Evolutionary conservation across 53 echinoderm and acorn worm species (phyloP).

Genomic region (Arbacia lixula): DNA sequence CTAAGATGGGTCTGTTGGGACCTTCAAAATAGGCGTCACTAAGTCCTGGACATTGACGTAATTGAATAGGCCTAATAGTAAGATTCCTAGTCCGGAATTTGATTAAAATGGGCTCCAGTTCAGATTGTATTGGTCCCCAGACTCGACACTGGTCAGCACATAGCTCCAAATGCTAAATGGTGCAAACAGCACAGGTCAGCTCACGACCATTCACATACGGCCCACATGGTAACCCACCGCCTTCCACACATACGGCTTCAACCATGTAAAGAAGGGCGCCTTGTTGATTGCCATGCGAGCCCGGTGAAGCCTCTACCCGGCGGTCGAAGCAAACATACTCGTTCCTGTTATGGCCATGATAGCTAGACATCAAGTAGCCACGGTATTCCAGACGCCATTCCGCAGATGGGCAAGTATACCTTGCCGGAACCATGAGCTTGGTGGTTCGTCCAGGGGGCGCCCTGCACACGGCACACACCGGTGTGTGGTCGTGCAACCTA

Average conservation of each 20-base stretch:
- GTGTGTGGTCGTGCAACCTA: slow-evolving; percentile 27
- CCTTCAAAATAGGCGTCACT: too few species aligned
- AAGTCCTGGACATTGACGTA: too few species aligned
- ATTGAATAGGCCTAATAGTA: too few species aligned
- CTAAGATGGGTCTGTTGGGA: too few species aligned
- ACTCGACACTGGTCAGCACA: too few species aligned
- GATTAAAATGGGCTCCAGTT: too few species aligned
- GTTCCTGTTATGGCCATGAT: background rate
- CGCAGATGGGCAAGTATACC: slow-evolving; percentile 59
- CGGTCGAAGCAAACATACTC: slow-evolving; percentile 63
- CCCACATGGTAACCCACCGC: slow-evolving; percentile 54
- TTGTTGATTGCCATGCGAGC: slow-evolving; percentile 18
- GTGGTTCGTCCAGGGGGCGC: slow-evolving; percentile 44
- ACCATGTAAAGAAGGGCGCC: slow-evolving; percentile 42
- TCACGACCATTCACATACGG: slow-evolving; percentile 59
- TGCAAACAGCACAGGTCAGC: slow-evolving; percentile 68
- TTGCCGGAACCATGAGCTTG: slow-evolving; percentile 68
- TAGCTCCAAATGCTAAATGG: too few species aligned
- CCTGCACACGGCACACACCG: slow-evolving; percentile 64
- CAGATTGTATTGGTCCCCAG: too few species aligned
- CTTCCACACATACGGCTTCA: slow-evolving; percentile 44
- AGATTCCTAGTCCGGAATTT: too few species aligned
- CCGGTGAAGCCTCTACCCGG: slow-evolving; percentile 7
- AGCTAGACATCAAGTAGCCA: slow-evolving; percentile 56
- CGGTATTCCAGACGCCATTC: slow-evolving; percentile 65